phyloP scores from a whole-genome alignment of 2,113 vertebrate genomes.

The Ciconia stormi region DNA sequence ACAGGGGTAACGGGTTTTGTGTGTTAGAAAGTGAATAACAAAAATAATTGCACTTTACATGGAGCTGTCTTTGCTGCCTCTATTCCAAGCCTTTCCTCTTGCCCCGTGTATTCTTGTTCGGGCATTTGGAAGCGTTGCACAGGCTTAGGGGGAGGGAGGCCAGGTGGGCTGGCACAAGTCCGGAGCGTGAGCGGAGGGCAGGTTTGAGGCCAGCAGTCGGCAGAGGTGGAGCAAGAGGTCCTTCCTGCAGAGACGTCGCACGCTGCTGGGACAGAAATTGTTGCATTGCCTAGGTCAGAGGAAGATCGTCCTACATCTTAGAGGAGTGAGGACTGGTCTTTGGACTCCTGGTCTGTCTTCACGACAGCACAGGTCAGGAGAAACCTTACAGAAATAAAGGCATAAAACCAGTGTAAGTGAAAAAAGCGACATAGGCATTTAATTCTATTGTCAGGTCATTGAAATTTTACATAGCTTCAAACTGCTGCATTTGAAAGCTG shows the following conservation, averaged over 20 bases:
- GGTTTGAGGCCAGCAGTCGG: not conserved
- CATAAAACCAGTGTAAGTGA: not conserved
- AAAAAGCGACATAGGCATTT: not conserved
- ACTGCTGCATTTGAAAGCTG: conserved; percentile 5
- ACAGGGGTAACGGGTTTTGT: not conserved
- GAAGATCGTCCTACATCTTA: not conserved
- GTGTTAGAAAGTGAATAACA: not conserved
- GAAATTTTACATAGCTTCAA: conserved; percentile 21
- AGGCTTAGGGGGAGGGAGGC: not conserved
- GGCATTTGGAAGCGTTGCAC: not conserved
- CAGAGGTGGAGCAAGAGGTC: not conserved
- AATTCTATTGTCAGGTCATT: not conserved
- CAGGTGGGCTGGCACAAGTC: not conserved
- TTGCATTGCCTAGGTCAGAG: not conserved
- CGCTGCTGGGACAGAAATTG: not conserved
- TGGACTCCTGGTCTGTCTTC: not conserved
- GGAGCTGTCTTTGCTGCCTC: not conserved
- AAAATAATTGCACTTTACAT: not conserved
- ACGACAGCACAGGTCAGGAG: not conserved
- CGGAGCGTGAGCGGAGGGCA: not conserved
- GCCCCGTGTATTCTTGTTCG: not conserved
- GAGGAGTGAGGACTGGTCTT: not conserved
- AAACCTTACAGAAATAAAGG: not conserved
- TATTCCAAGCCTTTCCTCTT: not conserved
- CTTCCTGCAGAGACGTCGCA: not conserved